These are phyloP conservation scores for Drosophila nebulosa DNA, from an alignment of 1,140 invertebrate species.

Conservation along the genomic window DNA sequence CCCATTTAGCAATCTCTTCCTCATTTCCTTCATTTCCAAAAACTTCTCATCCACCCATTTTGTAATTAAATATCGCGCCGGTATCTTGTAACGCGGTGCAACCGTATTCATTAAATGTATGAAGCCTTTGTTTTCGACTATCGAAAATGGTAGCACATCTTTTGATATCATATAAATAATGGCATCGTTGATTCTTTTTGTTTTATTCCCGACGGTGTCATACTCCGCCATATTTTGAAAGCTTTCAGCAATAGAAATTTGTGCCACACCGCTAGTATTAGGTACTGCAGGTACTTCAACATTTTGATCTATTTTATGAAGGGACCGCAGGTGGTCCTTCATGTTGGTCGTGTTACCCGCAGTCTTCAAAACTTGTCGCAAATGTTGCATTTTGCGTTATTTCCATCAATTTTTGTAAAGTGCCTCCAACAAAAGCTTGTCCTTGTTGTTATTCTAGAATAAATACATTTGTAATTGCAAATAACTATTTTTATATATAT, in stretches of 20 bases:
- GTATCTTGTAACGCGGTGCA: background rate
- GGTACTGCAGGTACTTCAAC: background rate
- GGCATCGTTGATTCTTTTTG: background rate
- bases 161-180: slow-evolving; percentile 3
- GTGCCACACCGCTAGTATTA: background rate
- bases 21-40: no score
- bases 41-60: background rate
- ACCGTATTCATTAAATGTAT: background rate
- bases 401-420: background rate
- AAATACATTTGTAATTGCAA: slow-evolving; percentile 15
- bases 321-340: background rate
- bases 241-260: background rate
- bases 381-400: background rate
- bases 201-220: background rate
- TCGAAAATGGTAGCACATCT: slow-evolving; percentile 4
- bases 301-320: background rate
- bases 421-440: no score
- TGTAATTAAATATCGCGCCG: background rate
- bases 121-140: slow-evolving; percentile 1
- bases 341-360: background rate
- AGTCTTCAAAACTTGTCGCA: background rate
- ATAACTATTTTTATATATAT: slow-evolving; percentile 10
- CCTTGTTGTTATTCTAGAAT: background rate
- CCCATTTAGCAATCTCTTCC: no score
- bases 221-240: no score